These are phyloP conservation scores for fruit fly (Drosophila melanogaster) DNA, from an alignment of 1,140 invertebrate genomes.

Conservation along the genomic window DNA sequence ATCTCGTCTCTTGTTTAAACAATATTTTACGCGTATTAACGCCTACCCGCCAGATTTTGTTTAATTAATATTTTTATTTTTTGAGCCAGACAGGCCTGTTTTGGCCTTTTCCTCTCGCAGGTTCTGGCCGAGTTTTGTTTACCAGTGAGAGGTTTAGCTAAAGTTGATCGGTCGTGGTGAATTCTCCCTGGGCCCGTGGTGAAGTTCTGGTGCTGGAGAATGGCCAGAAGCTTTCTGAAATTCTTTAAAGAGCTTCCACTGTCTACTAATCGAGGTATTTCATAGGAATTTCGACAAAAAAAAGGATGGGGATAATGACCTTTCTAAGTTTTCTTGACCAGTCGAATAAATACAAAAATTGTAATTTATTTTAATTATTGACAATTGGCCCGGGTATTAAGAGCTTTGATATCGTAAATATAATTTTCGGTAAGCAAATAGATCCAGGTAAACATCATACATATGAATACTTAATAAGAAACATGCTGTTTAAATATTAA, in stretches of 20 bases:
- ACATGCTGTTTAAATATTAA: conserved; percentile 40
- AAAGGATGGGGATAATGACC: no score
- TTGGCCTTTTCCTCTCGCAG: conserved; percentile 16
- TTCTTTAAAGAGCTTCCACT: neutral
- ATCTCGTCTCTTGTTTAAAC: conserved; percentile 53
- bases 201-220: neutral
- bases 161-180: conserved; percentile 22
- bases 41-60: conserved; percentile 22
- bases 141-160: conserved; percentile 47
- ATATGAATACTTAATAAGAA: neutral
- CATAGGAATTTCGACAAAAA: no score
- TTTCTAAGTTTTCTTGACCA: no score
- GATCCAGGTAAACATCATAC: neutral
- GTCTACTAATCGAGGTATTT: neutral
- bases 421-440: neutral
- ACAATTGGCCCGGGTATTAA: neutral
- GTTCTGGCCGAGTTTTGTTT: conserved; percentile 56
- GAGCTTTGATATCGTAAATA: neutral
- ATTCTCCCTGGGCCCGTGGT: conserved; percentile 4
- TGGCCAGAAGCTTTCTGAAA: conserved; percentile 1
- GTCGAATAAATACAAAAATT: no score
- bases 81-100: conserved; percentile 22
- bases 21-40: conserved; percentile 48
- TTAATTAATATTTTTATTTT: conserved; percentile 15
- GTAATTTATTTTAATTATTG: no score